Percentiles rank a stretch among this genome's conserved stretches.
Conservation (phyloP, 2,888 invertebrate genomes). For the Lumbricus terrestris region DNA sequence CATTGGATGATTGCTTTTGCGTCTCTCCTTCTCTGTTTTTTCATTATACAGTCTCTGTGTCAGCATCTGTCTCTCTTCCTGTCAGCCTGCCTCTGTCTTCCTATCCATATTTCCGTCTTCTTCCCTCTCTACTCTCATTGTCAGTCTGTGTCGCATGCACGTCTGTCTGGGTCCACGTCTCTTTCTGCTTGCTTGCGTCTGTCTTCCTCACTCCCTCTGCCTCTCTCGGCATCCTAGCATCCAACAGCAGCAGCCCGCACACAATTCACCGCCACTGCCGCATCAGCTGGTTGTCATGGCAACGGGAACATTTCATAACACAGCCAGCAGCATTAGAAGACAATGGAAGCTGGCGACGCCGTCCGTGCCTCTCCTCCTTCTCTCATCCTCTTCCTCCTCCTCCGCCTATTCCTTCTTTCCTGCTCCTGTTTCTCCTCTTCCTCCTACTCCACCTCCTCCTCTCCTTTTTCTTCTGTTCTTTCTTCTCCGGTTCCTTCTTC, state of each 20-base stretch:
- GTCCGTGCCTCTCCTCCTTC: background rate
- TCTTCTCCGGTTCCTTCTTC: background rate
- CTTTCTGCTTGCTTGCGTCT: background rate
- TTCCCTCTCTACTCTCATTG: background rate
- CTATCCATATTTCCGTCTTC: background rate
- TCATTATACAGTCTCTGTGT: background rate
- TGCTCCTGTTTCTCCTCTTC: background rate
- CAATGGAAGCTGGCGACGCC: background rate
- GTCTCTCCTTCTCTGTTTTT: background rate
- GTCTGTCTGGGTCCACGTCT: background rate
- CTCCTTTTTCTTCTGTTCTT: background rate
- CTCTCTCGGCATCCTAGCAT: background rate
- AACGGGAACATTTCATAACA: slow-evolving; percentile 15
- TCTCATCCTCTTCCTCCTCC: background rate
- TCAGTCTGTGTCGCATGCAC: background rate
- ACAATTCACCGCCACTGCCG: background rate
- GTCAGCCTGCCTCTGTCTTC: background rate
- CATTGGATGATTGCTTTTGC: background rate
- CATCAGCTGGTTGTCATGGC: background rate
- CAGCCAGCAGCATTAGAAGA: background rate
- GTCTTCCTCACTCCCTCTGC: background rate
- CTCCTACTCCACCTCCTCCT: background rate
- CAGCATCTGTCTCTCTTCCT: background rate
- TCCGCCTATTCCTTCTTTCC: background rate
- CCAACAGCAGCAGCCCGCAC: background rate